Evolutionary conservation across 2,113 vertebrate genomes (phyloP), one percentile per base, ranked within the genome.

Genomic region (Bos indicus): DNA sequence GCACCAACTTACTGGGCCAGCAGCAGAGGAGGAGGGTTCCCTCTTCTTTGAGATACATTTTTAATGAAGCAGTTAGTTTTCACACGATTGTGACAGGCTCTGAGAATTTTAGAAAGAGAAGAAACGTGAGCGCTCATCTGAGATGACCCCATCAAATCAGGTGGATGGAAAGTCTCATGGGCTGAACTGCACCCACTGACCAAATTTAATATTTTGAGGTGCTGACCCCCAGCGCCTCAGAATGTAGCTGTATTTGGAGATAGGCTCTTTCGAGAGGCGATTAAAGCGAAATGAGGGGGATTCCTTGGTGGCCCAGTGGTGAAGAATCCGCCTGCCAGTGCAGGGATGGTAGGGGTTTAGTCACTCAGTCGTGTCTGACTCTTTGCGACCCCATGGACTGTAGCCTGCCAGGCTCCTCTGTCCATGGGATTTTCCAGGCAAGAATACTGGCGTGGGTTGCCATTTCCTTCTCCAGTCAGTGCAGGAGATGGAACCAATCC

Each of bases 81-180:
- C 48, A 1, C 23, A 5, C 46, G 43, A 40, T 12, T 14, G 15
- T 11, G 48, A 46, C 5, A 86, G 14, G 48, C 25, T 59, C 23
- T 26, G 85, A 30, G 43, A 17, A 62, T 80, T n/a, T n/a, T 5
- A 36, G 43, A 67, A 12, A 30, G 13, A 25, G 30, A 13, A 88
- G 40, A 12, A 36, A 43, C 9, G 0, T 2, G 36, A 13, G 4
- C 0, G 0, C 3, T 5, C 54, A 4, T 2, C 46, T 12, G 10
- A 10, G 46, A 19, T 5, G 56, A 59, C 26, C 57, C 1, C 14
- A 5, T 60, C 62, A 17, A 62, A 88, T 5, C 5, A 25, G 9
- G 2, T 30, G 0, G 28, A 26, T 10, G 36, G 36, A 5, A 57
- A 15, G 6, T 3, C 2, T 59, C 11, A 3, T 0, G 6, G 59